Evolutionary conservation across 92 coral and sea anemone genomes (phyloP), one percentile per base, ranked within the genome.

Genomic region (Porites cylindrica): DNA sequence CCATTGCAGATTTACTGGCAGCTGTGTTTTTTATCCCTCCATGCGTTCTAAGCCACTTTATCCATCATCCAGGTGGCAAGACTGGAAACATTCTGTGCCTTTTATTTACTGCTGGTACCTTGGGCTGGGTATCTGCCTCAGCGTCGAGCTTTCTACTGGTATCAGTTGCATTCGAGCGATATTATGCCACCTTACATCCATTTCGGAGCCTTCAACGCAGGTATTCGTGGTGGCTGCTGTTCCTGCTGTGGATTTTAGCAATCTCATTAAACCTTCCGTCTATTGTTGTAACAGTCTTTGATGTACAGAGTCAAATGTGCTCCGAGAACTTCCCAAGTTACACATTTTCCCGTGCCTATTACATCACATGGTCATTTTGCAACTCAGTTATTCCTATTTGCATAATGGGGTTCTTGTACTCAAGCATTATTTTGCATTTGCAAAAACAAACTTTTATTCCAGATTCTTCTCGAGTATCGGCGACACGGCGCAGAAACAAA

Each of bases 401-500:
- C 60, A 82, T 82, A 53, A 43, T 82, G 86, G 78, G 86, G 59
- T 82, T 47, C 70, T 78, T 82, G 11, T 82, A 82, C 86, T 10
- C 71, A 21, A 66, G 61, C 70, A 72, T 82, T 21, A 72, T 82
- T 82, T 38, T 19, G 38, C 51, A n/a, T 17, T 59, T 82, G 60
- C 70, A 77, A 20, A 70, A 82, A 18, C 78, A 20, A 9, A 13
- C 16, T 13, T 6, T 71, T 61, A 60, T 82, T 5, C 86, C 70
- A 59, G 26, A 70, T 53, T 82, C 78, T 16, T 82, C 79, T 62
- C 77, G 16, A 19, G 9, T 2, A 5, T 10, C 43, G 10, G 0
- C 7, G 20, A 17, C 78, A 56, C 19, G 43, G 6, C 38, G 70
- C 12, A 59, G 78, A 29, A 68, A 21, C 24, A 82, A 71, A 16